These are phyloP conservation scores for Lamellibrachia columna DNA, from an alignment of 2,888 invertebrate species.

Conservation along the genomic window DNA sequence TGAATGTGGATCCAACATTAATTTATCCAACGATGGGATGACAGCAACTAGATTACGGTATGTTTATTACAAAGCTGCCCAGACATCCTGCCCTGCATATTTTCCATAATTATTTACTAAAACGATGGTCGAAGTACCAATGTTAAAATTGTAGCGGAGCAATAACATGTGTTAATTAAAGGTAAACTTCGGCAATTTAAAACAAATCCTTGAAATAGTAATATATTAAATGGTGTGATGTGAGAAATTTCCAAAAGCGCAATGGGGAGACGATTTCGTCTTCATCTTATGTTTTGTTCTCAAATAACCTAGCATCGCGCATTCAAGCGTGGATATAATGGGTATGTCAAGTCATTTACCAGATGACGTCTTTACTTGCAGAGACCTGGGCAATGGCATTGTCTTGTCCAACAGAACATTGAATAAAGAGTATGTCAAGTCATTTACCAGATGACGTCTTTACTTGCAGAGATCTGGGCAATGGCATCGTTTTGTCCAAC, in stretches of 20 bases:
- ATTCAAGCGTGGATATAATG: no score
- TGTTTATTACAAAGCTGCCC: neutral
- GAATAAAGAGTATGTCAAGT: neutral
- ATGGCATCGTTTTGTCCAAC: neutral
- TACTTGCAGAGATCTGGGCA: neutral
- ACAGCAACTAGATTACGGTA: conserved; percentile 3
- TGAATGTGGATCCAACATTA: neutral
- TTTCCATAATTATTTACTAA: neutral
- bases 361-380: neutral
- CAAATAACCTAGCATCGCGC: no score
- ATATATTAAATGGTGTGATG: no score
- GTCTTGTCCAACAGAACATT: neutral
- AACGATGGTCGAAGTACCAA: no score
- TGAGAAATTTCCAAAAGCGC: no score
- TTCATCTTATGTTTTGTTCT: neutral
- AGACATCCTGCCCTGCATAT: neutral
- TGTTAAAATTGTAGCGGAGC: no score
- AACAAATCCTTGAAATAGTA: no score
- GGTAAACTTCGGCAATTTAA: no score
- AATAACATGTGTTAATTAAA: no score
- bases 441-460: neutral
- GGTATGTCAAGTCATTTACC: neutral
- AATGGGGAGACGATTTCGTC: neutral
- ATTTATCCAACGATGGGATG: neutral
- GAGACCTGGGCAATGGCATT: neutral